Evolutionary conservation across 1,140 invertebrate species (phyloP).

Genomic region (Paracyclopina nana): DNA sequence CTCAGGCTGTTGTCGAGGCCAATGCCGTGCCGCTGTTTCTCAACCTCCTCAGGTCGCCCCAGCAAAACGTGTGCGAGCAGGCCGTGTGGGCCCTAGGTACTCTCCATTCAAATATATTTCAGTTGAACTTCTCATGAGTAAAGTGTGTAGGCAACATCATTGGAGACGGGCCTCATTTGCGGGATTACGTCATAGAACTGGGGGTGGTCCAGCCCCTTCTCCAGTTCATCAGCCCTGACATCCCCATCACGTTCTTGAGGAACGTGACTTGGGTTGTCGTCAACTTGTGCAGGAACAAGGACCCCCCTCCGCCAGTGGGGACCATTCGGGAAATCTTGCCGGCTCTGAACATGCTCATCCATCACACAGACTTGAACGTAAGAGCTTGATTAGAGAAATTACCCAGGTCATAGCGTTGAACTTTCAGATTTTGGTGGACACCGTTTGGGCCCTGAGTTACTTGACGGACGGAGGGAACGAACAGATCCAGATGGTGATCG

Average conservation of each 20-base stretch:
- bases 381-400: slow-evolving; percentile 24
- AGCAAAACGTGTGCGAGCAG: slow-evolving; percentile 96
- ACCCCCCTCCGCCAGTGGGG: slow-evolving; percentile 60
- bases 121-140: too few relatives aligned
- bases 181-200: slow-evolving; percentile 76
- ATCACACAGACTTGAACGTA: slow-evolving; percentile 86
- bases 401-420: background rate
- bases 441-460: slow-evolving; percentile 97
- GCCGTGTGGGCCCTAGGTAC: slow-evolving; percentile 91
- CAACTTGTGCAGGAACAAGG: slow-evolving; percentile 88
- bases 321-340: slow-evolving; percentile 86
- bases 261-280: slow-evolving; percentile 98
- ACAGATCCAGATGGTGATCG: slow-evolving; percentile 97
- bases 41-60: slow-evolving; percentile 62
- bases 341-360: slow-evolving; percentile 76
- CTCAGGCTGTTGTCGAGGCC: slow-evolving; percentile 78
- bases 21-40: slow-evolving; percentile 90
- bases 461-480: slow-evolving; percentile 94
- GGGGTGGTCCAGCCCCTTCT: slow-evolving; percentile 73
- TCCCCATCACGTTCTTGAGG: slow-evolving; percentile 72
- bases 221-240: slow-evolving; percentile 75
- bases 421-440: slow-evolving; percentile 83
- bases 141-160: slow-evolving; percentile 57
- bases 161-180: slow-evolving; percentile 68
- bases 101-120: too few relatives aligned